Evolutionary conservation across 2,888 invertebrate genomes (phyloP), one percentile per base, ranked within the genome.

Genomic region (Orchestes rusci): DNA sequence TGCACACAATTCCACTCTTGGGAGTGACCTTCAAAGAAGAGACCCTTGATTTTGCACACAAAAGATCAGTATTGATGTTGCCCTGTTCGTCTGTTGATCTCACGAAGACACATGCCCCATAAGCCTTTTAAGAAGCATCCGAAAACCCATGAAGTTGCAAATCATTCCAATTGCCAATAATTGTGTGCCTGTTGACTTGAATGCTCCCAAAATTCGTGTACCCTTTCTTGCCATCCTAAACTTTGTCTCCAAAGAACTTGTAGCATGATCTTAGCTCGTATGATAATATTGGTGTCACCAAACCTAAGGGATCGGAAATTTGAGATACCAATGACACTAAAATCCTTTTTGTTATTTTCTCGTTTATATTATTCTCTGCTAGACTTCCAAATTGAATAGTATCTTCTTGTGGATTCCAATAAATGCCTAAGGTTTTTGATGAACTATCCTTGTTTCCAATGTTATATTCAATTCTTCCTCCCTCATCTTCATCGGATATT

Each of bases 301-400:
- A 27, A 7, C 51, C 51, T 13, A 50, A 37, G 15, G 50, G 46
- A 32, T 51, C 46, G 28, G 46, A 51, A 10, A 51, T 39, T 29
- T 49, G 15, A 16, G 3, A 34, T 7, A 34, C 17, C 18, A 34
- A 16, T 34, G 4, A 32, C 5, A 32, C 12, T 2, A 32, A 15
- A 13, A 3, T 12, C 3, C 32, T 13, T 8, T 32, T 32, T 3
- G 13, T 4, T 16, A 32, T 32, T 2, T 10, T 13, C 16, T 16
- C 16, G 10, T 32, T 16, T 8, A 23, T 23, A 8, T 23, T 8
- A 23, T 5, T 8, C 16, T 12, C 12, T 32, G 10, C 13, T 15
- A 12, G 12, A 3, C 16, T 13, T 3, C 13, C 16, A 16, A 13
- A 32, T 32, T 42, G 17, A 12, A 35, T 18, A 4, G 13, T 18